Evolutionary conservation across 2,797 vertebrate genomes (phyloP).

Genomic region (Mallotus villosus): DNA sequence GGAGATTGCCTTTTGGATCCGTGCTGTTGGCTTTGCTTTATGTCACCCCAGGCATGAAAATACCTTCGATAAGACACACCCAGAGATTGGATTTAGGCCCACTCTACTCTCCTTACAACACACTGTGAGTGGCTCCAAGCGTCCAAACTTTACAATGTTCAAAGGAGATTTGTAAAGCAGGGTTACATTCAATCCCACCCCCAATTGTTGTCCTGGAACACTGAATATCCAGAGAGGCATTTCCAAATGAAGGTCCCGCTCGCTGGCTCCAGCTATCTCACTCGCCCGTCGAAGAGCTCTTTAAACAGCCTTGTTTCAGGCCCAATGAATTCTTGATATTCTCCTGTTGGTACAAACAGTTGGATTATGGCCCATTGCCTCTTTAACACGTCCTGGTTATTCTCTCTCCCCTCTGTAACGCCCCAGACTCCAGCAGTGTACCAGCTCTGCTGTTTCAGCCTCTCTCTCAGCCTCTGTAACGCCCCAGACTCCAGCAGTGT

Average conservation of each 20-base stretch:
- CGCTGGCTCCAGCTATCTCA: background rate
- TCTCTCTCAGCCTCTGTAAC: background rate
- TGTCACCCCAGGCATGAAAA: constrained; percentile 20
- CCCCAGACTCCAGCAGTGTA: background rate
- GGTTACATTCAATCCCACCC: constrained; percentile 25
- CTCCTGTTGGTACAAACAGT: constrained; percentile 33
- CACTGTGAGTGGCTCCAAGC: background rate
- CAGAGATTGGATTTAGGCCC: constrained; percentile 21
- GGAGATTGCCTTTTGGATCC: constrained; percentile 1
- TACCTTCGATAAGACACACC: constrained; percentile 13
- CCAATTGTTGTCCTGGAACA: background rate
- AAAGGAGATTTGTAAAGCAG: constrained; percentile 39
- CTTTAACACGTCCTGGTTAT: constrained; percentile 22
- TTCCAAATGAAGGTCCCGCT: constrained; percentile 17
- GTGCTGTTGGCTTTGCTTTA: constrained; percentile 5
- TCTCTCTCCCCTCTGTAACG: background rate
- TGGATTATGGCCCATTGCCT: constrained; percentile 32
- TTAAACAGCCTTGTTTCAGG: constrained; percentile 26
- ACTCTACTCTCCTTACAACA: background rate
- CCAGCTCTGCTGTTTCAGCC: constrained; percentile 20
- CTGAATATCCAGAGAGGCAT: background rate
- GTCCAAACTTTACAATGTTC: constrained; percentile 17
- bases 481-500: background rate
- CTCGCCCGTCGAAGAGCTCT: constrained; percentile 6
- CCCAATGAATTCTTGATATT: constrained; percentile 27